Evolutionary conservation across 2,888 invertebrate species (phyloP).

Genomic region (Pyrrhosoma nymphula): DNA sequence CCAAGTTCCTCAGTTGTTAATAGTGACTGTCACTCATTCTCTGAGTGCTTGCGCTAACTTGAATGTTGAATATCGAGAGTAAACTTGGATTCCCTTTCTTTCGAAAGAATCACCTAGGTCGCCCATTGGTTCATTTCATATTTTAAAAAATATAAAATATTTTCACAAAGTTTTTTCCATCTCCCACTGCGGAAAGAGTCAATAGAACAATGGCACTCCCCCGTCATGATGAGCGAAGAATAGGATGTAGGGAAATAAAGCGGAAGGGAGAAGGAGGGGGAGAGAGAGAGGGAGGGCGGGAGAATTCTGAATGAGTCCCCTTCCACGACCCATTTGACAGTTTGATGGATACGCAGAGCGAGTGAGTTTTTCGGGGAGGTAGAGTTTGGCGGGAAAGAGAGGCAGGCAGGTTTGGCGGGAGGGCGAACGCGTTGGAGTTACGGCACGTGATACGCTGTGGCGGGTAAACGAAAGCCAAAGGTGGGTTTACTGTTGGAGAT

Average conservation of each 20-base stretch:
- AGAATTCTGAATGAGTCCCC: background rate
- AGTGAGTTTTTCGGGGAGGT: background rate
- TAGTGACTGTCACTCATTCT: too few relatives aligned
- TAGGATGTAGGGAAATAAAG: background rate
- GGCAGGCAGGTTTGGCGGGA: background rate
- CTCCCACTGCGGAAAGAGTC: too few relatives aligned
- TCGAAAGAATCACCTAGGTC: too few relatives aligned
- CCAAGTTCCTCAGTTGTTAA: too few relatives aligned
- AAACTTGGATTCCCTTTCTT: too few relatives aligned
- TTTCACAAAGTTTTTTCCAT: too few relatives aligned
- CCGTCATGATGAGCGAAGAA: background rate
- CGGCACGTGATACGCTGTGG: background rate
- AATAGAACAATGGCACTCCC: too few relatives aligned
- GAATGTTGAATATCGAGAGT: too few relatives aligned
- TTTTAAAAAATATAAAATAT: too few relatives aligned
- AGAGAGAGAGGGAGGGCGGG: background rate
- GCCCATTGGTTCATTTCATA: too few relatives aligned
- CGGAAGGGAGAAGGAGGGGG: background rate
- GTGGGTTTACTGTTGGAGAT: background rate
- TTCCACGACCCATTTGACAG: background rate
- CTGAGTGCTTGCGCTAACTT: too few relatives aligned
- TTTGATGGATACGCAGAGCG: background rate
- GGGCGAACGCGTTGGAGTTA: background rate
- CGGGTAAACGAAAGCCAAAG: background rate
- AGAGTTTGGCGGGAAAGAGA: background rate